Conservation (phyloP, 37 sponge, comb jelly and placozoan genomes). For the Oscarella lobularis region DNA sequence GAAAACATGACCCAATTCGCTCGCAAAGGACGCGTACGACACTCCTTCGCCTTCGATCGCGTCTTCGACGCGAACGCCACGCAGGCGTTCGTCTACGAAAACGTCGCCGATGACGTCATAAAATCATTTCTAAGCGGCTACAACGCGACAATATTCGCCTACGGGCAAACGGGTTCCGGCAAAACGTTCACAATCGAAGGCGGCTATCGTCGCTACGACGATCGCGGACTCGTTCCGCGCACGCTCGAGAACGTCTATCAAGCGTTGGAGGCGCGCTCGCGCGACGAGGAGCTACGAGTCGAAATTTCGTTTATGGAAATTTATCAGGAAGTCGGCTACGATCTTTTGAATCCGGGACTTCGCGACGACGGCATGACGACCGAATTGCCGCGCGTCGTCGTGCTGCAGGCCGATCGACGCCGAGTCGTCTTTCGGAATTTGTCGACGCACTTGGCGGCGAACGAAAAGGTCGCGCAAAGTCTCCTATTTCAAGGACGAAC, state of each 20-base stretch:
- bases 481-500: constrained; percentile 56
- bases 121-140: constrained; percentile 67
- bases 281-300: constrained; percentile 25
- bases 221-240: constrained; percentile 71
- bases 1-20: background rate
- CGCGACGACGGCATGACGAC: constrained; percentile 34
- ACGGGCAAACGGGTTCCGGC: constrained; percentile 80
- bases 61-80: constrained; percentile 35
- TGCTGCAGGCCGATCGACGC: constrained; percentile 26
- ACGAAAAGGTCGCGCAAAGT: constrained; percentile 64
- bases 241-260: background rate
- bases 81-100: constrained; percentile 56
- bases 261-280: background rate
- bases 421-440: constrained; percentile 45
- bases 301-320: constrained; percentile 83
- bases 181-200: constrained; percentile 66
- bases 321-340: constrained; percentile 78
- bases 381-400: constrained; percentile 50
- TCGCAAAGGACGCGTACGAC: background rate
- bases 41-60: background rate
- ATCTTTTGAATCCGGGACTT: constrained; percentile 69
- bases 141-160: constrained; percentile 87
- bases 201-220: constrained; percentile 35
- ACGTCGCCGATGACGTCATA: constrained; percentile 29
- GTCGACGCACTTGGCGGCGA: constrained; percentile 63